Evolutionary conservation across 2,888 invertebrate genomes (phyloP).

Genomic region (Pharmacophagus antenor): DNA sequence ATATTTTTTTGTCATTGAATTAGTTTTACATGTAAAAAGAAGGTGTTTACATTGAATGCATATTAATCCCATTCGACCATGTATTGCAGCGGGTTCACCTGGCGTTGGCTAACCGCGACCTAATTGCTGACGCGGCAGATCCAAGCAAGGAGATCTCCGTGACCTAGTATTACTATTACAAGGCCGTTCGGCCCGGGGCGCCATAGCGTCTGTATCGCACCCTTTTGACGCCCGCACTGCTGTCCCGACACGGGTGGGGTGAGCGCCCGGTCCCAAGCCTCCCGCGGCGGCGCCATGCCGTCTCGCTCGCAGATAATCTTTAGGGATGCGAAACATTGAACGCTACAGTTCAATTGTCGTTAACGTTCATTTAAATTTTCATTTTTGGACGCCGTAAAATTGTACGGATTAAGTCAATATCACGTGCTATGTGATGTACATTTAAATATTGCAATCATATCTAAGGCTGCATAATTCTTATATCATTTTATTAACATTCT

Average conservation of each 20-base stretch:
- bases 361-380: background rate
- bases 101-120: constrained; percentile 20
- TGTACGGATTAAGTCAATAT: too few species aligned
- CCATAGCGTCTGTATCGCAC: constrained; percentile 45
- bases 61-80: constrained; percentile 6
- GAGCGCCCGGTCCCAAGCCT: constrained; percentile 8
- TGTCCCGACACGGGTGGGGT: constrained; percentile 41
- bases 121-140: constrained; percentile 32
- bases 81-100: constrained; percentile 8
- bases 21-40: background rate
- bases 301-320: constrained; percentile 22
- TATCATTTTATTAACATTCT: too few species aligned
- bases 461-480: too few species aligned
- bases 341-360: background rate
- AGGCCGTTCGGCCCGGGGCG: constrained; percentile 36
- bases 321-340: constrained; percentile 19
- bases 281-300: constrained; percentile 24
- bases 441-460: too few species aligned
- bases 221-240: constrained; percentile 56
- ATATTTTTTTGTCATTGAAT: background rate
- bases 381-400: too few species aligned
- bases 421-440: too few species aligned
- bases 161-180: constrained; percentile 37
- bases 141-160: constrained; percentile 30
- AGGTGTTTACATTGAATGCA: background rate